A percentile compares a stretch with the other conserved stretches of the same genome.
These are phyloP conservation scores for Smittia aterrima DNA, from an alignment of 2,888 invertebrate genomes.

Conservation along the genomic window DNA sequence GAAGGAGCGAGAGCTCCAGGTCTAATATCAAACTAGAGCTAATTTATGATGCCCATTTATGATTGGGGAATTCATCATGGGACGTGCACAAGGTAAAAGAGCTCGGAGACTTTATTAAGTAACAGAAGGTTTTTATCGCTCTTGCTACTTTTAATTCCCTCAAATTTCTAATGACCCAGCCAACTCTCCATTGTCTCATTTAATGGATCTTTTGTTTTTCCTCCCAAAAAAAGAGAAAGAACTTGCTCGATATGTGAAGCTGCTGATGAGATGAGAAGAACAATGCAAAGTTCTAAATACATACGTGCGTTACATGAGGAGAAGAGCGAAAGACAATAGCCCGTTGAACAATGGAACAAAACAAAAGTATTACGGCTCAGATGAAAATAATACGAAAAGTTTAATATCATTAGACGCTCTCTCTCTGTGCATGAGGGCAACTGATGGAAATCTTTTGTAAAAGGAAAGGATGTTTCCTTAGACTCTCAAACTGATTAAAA, in stretches of 20 bases:
- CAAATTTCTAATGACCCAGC: not conserved
- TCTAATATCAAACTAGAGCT: not conserved
- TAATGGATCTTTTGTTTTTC: conserved; percentile 20
- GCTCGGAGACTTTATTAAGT: conserved; percentile 6
- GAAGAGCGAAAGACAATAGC: no score
- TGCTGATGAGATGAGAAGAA: no score
- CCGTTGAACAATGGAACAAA: not conserved
- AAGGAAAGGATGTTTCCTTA: no score
- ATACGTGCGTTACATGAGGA: not conserved
- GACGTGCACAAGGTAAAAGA: no score
- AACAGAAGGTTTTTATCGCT: conserved; percentile 20
- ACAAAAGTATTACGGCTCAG: not conserved
- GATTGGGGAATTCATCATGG: not conserved
- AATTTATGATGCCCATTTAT: conserved; percentile 18
- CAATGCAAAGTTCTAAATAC: not conserved
- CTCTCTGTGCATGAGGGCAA: no score
- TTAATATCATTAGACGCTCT: not conserved
- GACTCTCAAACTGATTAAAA: not conserved
- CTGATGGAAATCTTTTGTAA: no score
- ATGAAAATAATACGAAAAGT: not conserved
- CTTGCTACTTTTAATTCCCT: conserved; percentile 6
- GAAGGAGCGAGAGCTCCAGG: not conserved
- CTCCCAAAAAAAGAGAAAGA: not conserved
- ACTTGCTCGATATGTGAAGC: not conserved
- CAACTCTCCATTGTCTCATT: not conserved